Evolutionary conservation across 2,113 vertebrate genomes (phyloP).

Genomic region (Panurus biarmicus): DNA sequence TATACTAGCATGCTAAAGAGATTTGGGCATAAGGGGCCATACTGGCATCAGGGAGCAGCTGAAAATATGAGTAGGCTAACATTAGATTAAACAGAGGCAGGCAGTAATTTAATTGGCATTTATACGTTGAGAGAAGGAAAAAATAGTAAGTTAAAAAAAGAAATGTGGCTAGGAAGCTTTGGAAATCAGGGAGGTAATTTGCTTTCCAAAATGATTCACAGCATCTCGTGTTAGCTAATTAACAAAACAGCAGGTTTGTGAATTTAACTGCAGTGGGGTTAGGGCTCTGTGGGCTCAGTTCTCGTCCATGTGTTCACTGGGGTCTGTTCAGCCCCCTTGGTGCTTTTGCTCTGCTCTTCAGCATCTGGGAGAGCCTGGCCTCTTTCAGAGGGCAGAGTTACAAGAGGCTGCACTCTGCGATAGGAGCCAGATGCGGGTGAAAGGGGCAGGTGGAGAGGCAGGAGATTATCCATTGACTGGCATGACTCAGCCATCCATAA

Average conservation of each 20-base stretch:
- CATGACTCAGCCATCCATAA: constrained; percentile 55
- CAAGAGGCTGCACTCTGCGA: background rate
- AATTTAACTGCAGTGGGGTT: constrained; percentile 48
- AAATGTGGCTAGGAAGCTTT: constrained; percentile 2
- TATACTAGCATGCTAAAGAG: background rate
- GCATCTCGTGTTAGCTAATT: constrained; percentile 61
- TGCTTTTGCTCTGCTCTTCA: background rate
- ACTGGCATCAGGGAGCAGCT: background rate
- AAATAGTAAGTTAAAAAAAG: constrained; percentile 17
- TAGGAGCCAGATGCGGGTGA: background rate
- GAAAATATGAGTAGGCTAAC: constrained; percentile 11
- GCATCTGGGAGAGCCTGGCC: background rate
- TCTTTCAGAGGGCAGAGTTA: background rate
- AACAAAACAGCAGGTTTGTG: constrained; percentile 61
- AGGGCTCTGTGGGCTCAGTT: background rate
- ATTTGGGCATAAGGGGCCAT: background rate
- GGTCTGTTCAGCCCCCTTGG: background rate
- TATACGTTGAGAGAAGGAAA: background rate
- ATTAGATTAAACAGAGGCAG: constrained; percentile 26
- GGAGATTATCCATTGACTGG: constrained; percentile 34
- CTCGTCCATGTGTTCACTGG: background rate
- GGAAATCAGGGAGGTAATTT: constrained; percentile 42
- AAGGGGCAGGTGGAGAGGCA: constrained; percentile 49
- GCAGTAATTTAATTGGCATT: background rate
- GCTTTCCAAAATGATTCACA: constrained; percentile 55